These are phyloP conservation scores for Holotrichia oblita DNA, from an alignment of 1,140 invertebrate genomes.

Conservation along the genomic window DNA sequence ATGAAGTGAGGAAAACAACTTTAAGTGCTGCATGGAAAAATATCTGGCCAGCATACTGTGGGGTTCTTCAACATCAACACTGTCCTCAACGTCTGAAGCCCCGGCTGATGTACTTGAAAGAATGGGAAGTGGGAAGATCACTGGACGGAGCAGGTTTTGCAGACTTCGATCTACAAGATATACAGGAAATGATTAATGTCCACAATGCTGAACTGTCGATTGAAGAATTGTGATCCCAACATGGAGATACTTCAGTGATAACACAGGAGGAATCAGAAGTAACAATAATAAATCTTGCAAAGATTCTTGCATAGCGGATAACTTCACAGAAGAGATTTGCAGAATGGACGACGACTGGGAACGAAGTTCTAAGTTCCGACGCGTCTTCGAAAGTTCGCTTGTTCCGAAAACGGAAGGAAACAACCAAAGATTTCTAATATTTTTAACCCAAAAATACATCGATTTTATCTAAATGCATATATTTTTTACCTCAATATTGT, in stretches of 20 bases:
- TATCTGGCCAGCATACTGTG: not conserved
- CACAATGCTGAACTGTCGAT: not conserved
- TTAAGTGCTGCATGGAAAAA: not conserved
- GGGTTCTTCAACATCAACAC: slow-evolving; percentile 17
- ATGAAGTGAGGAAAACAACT: no score
- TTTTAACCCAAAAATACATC: not conserved
- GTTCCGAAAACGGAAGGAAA: not conserved
- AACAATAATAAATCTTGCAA: not conserved
- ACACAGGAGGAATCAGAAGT: not conserved
- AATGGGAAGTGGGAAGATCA: no score
- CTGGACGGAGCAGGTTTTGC: no score
- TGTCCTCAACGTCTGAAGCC: not conserved
- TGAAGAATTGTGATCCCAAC: not conserved
- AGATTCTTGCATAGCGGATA: not conserved
- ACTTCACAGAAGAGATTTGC: not conserved
- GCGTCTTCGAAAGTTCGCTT: not conserved
- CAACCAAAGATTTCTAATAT: not conserved
- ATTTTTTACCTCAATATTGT: not conserved
- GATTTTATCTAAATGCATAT: not conserved
- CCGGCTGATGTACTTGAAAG: not conserved
- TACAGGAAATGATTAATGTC: not conserved
- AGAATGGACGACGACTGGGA: not conserved
- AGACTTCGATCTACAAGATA: not conserved
- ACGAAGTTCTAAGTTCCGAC: slow-evolving; percentile 1
- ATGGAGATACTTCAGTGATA: not conserved